Evolutionary conservation across 2,888 invertebrate species (phyloP).

Genomic region (Pyralis farinalis): DNA sequence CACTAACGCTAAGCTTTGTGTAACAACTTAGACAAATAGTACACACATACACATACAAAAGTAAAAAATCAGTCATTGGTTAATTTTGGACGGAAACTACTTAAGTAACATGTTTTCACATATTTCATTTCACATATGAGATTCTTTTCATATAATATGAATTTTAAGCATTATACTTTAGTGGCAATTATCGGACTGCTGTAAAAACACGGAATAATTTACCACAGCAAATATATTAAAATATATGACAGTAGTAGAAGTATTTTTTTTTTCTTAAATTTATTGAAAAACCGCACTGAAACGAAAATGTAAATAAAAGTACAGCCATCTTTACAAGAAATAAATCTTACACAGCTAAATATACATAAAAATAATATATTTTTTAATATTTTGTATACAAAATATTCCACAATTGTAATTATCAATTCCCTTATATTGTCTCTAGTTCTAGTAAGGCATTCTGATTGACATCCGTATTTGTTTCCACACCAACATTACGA

Average conservation of each 20-base stretch:
- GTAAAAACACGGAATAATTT: no score
- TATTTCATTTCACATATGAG: constrained; percentile 40
- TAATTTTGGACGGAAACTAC: constrained; percentile 77
- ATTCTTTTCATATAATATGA: constrained; percentile 39
- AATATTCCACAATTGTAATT: constrained; percentile 2
- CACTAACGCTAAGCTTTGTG: constrained; percentile 43
- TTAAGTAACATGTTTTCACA: constrained; percentile 63
- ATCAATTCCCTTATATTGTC: constrained; percentile 31
- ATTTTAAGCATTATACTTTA: constrained; percentile 13
- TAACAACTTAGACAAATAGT: constrained; percentile 54
- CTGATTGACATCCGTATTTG: constrained; percentile 27
- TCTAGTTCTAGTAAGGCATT: constrained; percentile 49
- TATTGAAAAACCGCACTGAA: background rate
- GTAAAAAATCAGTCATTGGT: constrained; percentile 71
- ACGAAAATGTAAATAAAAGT: constrained; percentile 8
- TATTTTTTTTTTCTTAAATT: no score
- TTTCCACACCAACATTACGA: background rate
- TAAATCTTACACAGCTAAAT: constrained; percentile 9
- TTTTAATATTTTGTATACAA: constrained; percentile 3
- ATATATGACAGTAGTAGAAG: no score
- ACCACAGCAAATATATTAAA: no score
- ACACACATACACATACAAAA: constrained; percentile 46
- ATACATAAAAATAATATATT: constrained; percentile 8
- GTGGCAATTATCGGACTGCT: constrained; percentile 47
- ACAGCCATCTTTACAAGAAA: constrained; percentile 10